Percentiles rank a stretch among this genome's conserved stretches.
Evolutionary conservation across 2,113 vertebrate genomes (phyloP).

Genomic region (Tychaedon coryphoeus): DNA sequence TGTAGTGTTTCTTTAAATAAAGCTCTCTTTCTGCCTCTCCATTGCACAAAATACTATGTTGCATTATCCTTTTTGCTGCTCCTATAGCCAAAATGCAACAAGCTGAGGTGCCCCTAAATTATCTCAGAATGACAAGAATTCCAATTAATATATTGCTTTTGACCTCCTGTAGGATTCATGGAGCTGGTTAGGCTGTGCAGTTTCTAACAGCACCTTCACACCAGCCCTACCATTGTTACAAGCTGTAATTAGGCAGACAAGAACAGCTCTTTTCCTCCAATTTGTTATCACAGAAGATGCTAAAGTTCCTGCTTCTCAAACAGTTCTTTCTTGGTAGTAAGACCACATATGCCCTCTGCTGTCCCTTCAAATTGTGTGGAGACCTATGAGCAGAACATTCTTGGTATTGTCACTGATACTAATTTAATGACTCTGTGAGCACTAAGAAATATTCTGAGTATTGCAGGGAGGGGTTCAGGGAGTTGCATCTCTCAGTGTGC

Average conservation of each 20-base stretch:
- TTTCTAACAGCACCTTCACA: not conserved
- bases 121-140: not conserved
- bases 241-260: not conserved
- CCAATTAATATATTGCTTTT: not conserved
- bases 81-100: no score
- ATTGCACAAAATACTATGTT: no score
- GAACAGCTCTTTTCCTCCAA: not conserved
- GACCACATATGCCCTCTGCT: conserved; percentile 61
- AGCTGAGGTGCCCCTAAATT: not conserved
- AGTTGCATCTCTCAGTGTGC: not conserved
- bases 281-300: not conserved
- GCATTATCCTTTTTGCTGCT: no score
- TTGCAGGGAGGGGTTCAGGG: not conserved
- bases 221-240: not conserved
- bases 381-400: not conserved
- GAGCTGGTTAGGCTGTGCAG: not conserved
- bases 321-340: not conserved
- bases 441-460: not conserved
- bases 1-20: no score
- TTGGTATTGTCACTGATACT: not conserved
- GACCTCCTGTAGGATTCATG: not conserved
- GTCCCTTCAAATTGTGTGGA: conserved; percentile 11
- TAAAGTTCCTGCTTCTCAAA: not conserved
- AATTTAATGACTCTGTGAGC: not conserved
- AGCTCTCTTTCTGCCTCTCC: no score